Conservation (phyloP, 1,140 invertebrate species). For the Macrostomum lignano region DNA sequence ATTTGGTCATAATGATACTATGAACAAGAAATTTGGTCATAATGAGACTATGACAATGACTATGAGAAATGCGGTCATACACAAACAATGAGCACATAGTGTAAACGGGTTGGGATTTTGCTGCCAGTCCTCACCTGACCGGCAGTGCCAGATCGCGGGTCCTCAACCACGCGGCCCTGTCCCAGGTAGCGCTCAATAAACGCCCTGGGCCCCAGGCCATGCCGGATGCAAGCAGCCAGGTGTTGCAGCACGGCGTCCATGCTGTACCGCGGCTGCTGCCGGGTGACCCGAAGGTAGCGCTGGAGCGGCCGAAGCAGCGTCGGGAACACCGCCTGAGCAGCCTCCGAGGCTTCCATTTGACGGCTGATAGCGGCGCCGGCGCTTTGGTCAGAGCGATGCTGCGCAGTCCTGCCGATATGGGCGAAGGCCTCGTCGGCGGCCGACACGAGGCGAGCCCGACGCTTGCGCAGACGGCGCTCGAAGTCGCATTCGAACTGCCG, state of each 20-base stretch:
- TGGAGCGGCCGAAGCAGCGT: slow-evolving; percentile 71
- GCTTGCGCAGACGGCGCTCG: slow-evolving; percentile 60
- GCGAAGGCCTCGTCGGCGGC: slow-evolving; percentile 87
- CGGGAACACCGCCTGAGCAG: slow-evolving; percentile 80
- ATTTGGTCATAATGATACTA: no score
- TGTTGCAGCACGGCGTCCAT: slow-evolving; percentile 63
- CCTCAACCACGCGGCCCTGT: slow-evolving; percentile 32
- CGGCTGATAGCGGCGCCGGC: background rate
- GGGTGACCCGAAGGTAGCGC: slow-evolving; percentile 70
- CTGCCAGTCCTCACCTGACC: no score
- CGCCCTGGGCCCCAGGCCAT: slow-evolving; percentile 60
- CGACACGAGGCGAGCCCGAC: slow-evolving; percentile 56
- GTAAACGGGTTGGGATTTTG: background rate
- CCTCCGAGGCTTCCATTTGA: slow-evolving; percentile 63
- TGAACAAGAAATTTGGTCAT: no score
- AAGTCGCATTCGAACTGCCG: slow-evolving; percentile 94
- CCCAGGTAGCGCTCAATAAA: slow-evolving; percentile 43
- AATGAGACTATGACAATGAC: no score
- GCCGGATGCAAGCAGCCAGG: slow-evolving; percentile 54
- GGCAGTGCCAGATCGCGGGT: slow-evolving; percentile 2
- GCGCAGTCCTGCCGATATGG: slow-evolving; percentile 42
- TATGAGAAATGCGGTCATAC: no score
- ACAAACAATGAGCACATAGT: no score
- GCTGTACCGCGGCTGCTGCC: slow-evolving; percentile 72
- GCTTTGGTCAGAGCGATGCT: background rate